Base-by-base conservation (phyloP, 2,113 vertebrate genomes). In the Salvelinus alpinus region DNA sequence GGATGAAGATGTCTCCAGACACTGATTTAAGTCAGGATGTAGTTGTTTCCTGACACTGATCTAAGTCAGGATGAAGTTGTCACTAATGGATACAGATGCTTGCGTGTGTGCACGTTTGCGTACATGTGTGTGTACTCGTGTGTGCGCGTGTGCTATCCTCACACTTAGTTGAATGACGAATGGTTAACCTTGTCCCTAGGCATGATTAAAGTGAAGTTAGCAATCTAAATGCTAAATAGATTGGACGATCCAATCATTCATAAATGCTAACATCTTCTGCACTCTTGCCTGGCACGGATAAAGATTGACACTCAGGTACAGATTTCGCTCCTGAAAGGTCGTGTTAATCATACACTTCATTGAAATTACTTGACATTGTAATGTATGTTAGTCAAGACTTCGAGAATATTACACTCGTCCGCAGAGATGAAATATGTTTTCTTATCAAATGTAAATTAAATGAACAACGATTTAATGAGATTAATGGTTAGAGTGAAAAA, bases 401-500 rank as follows among this genome's bases (percentile, higher is more conserved):
- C 59, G 57, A 78, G 80, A 86, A 79, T 80, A 85, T 89, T 86
- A 81, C 71, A 69, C 81, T 75, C 82, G 82, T 81, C 82, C 76
- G 54, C 84, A 84, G 84, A 84, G 81, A 34, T 78, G 83, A 84
- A 85, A 84, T 82, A 38, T 78, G 78, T 71, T 88, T 88, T 82
- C 77, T 69, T 85, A 85, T 91, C 85, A 86, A 86, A 88, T 84
- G 68, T 77, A 82, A 82, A 87, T 86, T 86, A 82, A 85, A 90
- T 87, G 88, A 87, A 89, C 88, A 81, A 84, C 77, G 83, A 78
- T 86, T 88, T 86, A 87, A 90, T 90, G 83, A 89, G 74, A 82
- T 76, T 82, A 87, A 90, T 90, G 82, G 85, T 82, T 88, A 88
- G 72, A 47, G 68, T 25, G 38, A 66, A 66, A 25, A 29, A 25